Evolutionary conservation across 2,888 invertebrate genomes (phyloP), one percentile per base, ranked within the genome.

Genomic region (Choreutis nemorana): DNA sequence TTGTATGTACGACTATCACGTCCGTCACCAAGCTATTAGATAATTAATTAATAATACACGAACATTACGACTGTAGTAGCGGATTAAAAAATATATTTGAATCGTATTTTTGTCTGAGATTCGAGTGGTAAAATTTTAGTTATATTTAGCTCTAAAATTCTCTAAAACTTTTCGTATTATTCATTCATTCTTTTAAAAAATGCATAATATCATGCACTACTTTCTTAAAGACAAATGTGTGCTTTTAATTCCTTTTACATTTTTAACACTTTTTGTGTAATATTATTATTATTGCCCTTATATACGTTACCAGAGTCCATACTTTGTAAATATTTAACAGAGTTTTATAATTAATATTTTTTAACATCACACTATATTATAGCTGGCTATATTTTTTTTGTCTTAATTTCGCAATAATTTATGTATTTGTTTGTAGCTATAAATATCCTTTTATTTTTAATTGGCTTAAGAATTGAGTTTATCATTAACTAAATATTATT

Each of bases 281-380:
- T 18, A 34, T 36, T 39, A 41, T 41, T 48, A 45, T 44, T 39
- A 46, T 49, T 43, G 46, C 38, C 46, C 45, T 40, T 47, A 29
- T 32, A 37, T 55, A 51, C 45, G 60, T 59, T 67, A 65, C 65
- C 67, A 63, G 54, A 55, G 48, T 51, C 52, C 48, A 45, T 46
- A 40, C 55, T 59, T 56, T 72, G 68, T 68, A 67, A 63, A 70
- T 68, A 68, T 53, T 40, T 36, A 54, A 48, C 55, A 56, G 48
- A 63, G 50, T 57, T 53, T 58, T 63, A 50, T 55, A 45, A 52
- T 47, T 44, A 50, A 45, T 50, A 52, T 45, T 56, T 55, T 56
- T 18, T 23, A 6, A 55, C 56, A 61, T 58, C 60, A 57, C 60
- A 53, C 48, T 22, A 45, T 46, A 50, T 47, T 45, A 33, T 55